phyloP scores from a whole-genome alignment of 2,797 vertebrate species.

The Lepus oiostolus region DNA sequence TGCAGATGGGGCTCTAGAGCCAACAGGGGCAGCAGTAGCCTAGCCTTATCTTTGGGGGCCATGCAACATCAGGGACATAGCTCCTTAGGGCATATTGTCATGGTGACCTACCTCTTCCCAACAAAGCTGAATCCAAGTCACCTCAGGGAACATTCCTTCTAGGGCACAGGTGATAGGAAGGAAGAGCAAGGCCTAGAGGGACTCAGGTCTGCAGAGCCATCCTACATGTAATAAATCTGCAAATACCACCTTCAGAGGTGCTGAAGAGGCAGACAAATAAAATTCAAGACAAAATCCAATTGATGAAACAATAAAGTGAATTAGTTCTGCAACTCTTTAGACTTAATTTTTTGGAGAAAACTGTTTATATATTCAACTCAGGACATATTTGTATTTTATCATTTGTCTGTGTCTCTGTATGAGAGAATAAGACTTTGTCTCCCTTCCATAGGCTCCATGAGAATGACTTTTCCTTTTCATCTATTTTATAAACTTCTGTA shows the following conservation, averaged over 20 bases:
- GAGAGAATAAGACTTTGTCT: neutral
- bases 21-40: neutral
- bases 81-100: slow-evolving; percentile 35
- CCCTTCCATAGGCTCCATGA: rapidly evolving
- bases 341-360: neutral
- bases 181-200: neutral
- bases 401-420: neutral
- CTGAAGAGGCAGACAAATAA: neutral
- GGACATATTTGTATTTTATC: neutral
- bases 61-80: neutral
- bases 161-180: neutral
- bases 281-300: neutral
- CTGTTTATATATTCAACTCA: neutral
- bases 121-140: slow-evolving; percentile 27
- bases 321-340: neutral
- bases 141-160: neutral
- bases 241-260: neutral
- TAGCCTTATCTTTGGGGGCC: neutral
- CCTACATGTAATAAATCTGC: neutral
- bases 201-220: neutral
- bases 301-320: neutral
- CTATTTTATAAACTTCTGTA: neutral
- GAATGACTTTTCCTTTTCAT: neutral
- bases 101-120: slow-evolving; percentile 3
- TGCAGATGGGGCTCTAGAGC: neutral